Evolutionary conservation across 1,140 invertebrate species (phyloP).

Genomic region (Sitobion miscanthi): DNA sequence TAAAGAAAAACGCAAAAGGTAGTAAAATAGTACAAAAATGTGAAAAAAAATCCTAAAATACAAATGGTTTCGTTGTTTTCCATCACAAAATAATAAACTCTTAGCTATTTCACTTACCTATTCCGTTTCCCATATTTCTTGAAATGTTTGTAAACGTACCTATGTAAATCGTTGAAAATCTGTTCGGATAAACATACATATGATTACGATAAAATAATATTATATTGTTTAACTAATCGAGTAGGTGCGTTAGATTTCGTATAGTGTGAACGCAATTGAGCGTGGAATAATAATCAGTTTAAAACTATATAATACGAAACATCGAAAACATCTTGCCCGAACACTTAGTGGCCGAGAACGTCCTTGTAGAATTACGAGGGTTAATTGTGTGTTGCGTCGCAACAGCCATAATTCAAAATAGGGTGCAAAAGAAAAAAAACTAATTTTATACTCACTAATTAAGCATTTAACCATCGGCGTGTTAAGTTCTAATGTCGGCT

Average conservation of each 20-base stretch:
- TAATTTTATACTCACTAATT: conserved; percentile 46
- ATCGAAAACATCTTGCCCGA: not conserved
- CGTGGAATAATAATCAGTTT: not conserved
- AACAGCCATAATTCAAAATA: conserved; percentile 49
- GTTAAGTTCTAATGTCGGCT: conserved; percentile 15
- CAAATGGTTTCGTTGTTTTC: not conserved
- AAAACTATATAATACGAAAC: conserved; percentile 14
- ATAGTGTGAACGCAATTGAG: not conserved
- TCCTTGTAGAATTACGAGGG: conserved; percentile 45
- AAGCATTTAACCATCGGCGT: not conserved
- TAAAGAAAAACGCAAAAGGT: not conserved
- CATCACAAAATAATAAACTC: not conserved
- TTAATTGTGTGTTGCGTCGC: conserved; percentile 32
- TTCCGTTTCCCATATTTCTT: not conserved
- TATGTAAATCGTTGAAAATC: not conserved
- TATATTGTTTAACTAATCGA: not conserved
- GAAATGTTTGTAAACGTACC: not conserved
- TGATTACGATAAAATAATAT: not conserved
- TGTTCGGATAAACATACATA: not conserved
- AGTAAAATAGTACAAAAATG: not conserved
- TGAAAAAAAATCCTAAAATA: not conserved
- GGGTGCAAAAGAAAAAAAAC: conserved; percentile 4
- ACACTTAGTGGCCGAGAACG: conserved; percentile 28
- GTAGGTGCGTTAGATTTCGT: not conserved
- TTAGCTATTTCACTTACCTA: too few relatives aligned